Conservation (phyloP, 1,140 invertebrate species). For the Tetragonula clypearis region DNA sequence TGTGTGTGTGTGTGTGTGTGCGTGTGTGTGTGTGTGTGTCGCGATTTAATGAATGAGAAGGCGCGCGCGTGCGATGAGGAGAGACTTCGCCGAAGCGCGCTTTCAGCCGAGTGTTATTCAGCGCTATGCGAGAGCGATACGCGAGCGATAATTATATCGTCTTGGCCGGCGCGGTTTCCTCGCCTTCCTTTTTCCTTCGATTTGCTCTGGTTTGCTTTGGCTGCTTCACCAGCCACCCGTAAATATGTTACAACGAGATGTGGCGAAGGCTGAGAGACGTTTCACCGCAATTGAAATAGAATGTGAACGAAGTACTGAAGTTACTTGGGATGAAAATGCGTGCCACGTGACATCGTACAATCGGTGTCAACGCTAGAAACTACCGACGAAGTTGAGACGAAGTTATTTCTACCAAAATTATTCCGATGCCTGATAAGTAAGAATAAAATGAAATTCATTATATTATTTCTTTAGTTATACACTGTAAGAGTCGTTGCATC, state of each 20-base stretch:
- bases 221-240: not conserved
- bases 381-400: too few relatives aligned
- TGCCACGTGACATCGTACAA: too few relatives aligned
- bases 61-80: not conserved
- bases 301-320: not conserved
- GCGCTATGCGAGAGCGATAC: not conserved
- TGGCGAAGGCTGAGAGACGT: not conserved
- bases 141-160: constrained; percentile 17
- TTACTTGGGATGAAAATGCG: too few relatives aligned
- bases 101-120: constrained; percentile 4
- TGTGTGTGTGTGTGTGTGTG: too few relatives aligned
- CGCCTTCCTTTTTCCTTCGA: not conserved
- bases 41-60: constrained; percentile 20
- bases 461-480: too few relatives aligned
- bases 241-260: not conserved
- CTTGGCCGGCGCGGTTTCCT: constrained; percentile 1
- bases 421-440: too few relatives aligned
- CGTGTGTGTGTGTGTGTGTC: too few relatives aligned
- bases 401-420: too few relatives aligned
- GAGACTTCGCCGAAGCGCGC: not conserved
- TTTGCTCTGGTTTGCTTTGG: not conserved
- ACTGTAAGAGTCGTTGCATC: too few relatives aligned
- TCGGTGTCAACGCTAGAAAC: too few relatives aligned
- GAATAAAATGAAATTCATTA: too few relatives aligned
- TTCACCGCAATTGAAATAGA: not conserved